Evolutionary conservation across 2,797 vertebrate genomes (phyloP).

Genomic region (Naso thynnoides): DNA sequence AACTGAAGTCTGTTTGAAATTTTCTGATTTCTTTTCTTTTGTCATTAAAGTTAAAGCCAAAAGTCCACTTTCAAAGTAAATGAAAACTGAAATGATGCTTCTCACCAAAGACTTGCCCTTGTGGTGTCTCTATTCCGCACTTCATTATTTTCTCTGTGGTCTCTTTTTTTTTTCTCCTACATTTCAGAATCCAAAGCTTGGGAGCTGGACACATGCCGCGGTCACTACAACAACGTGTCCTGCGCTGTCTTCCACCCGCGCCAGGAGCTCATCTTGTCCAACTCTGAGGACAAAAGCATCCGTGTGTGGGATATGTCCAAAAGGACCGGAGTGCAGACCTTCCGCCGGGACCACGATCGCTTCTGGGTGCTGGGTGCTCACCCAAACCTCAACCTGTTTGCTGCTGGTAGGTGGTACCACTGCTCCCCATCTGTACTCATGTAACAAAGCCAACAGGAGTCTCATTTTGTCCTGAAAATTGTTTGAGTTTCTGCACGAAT

Average conservation of each 20-base stretch:
- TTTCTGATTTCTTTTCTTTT: background rate
- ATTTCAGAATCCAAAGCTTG: slow-evolving; percentile 93
- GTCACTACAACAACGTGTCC: slow-evolving; percentile 99
- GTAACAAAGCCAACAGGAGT: background rate
- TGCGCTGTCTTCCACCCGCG: slow-evolving; percentile 97
- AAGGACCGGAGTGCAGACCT: slow-evolving; percentile 96
- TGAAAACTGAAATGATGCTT: background rate
- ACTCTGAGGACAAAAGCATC: slow-evolving; percentile 99
- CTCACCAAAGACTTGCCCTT: background rate
- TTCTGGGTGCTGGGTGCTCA: slow-evolving; percentile 98
- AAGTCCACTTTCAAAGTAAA: background rate
- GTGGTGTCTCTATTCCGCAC: background rate
- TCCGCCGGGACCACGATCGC: slow-evolving; percentile 95
- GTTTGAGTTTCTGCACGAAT: too few relatives aligned
- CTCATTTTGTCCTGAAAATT: too few relatives aligned
- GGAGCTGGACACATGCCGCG: slow-evolving; percentile 97
- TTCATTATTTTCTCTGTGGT: background rate
- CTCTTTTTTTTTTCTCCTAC: background rate
- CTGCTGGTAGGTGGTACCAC: slow-evolving; percentile 86
- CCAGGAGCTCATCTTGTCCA: slow-evolving; percentile 97
- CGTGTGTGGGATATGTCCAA: slow-evolving; percentile 99
- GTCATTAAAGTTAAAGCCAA: too few relatives aligned
- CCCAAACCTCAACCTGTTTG: slow-evolving; percentile 98
- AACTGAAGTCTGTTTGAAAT: background rate
- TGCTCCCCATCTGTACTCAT: background rate